These are phyloP conservation scores for Atopsyche davidsoni DNA, from an alignment of 1,140 invertebrate species.

Conservation along the genomic window DNA sequence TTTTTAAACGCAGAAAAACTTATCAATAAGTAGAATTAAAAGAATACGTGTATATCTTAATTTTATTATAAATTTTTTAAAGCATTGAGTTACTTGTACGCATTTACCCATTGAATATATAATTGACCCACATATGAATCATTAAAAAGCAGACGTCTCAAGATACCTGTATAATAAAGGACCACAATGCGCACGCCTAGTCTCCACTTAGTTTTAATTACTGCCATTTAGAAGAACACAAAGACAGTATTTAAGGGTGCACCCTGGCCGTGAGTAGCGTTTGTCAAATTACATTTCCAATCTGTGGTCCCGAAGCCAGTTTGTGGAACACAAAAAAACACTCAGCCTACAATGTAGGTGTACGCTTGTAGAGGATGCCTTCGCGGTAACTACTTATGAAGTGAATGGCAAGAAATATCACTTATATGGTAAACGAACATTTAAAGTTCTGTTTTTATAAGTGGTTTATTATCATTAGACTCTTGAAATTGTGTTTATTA, in stretches of 20 bases:
- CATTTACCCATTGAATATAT: not conserved
- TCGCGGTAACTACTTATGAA: slow-evolving; percentile 12
- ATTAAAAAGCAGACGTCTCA: not conserved
- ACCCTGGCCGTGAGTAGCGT: not conserved
- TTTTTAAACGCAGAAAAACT: too few relatives aligned
- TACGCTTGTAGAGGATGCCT: too few relatives aligned
- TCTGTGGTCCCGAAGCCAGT: slow-evolving; percentile 12
- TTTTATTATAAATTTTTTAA: not conserved
- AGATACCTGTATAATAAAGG: not conserved
- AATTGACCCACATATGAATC: not conserved
- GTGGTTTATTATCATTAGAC: too few relatives aligned
- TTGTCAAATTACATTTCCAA: slow-evolving; percentile 17
- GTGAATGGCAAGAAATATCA: slow-evolving; percentile 16
- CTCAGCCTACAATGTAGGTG: slow-evolving; percentile 17
- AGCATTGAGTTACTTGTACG: not conserved
- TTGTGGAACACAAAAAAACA: slow-evolving; percentile 24
- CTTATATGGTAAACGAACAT: slow-evolving; percentile 25
- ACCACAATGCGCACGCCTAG: not conserved
- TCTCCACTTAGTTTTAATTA: slow-evolving; percentile 1
- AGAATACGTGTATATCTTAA: too few relatives aligned
- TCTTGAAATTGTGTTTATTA: too few relatives aligned
- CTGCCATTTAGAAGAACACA: not conserved
- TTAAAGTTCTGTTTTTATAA: slow-evolving; percentile 14
- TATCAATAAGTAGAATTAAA: too few relatives aligned
- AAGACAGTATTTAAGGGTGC: not conserved